Percentiles rank a stretch among this genome's conserved stretches.
Evolutionary conservation across 2,797 vertebrate species (phyloP).

Genomic region (Rhadinocentrus ornatus): DNA sequence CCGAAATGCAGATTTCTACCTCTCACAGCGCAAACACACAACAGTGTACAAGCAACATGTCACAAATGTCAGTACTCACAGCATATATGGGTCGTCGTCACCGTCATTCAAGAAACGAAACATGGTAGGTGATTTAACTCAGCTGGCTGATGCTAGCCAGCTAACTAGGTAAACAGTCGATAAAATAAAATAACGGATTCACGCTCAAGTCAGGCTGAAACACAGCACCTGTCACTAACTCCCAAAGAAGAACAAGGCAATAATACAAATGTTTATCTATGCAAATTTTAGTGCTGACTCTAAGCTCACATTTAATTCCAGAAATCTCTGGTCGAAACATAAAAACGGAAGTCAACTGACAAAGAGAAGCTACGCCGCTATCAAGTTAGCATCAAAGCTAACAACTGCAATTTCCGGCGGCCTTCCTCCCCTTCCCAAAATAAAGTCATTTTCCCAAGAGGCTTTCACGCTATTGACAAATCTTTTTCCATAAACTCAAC

Average conservation of each 20-base stretch:
- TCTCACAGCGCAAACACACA: not conserved
- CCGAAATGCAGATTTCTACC: not conserved
- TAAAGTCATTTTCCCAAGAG: conserved; percentile 35
- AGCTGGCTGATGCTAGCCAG: conserved; percentile 82
- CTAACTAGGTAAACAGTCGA: conserved; percentile 76
- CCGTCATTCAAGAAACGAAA: conserved; percentile 86
- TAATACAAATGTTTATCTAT: conserved; percentile 2
- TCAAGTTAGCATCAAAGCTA: conserved; percentile 44
- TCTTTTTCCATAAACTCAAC: no score
- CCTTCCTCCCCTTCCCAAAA: conserved; percentile 36
- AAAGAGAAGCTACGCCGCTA: conserved; percentile 79
- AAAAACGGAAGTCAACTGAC: conserved; percentile 85
- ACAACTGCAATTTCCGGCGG: conserved; percentile 29
- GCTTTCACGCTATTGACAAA: not conserved
- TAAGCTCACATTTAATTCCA: conserved; percentile 66
- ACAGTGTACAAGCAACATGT: not conserved
- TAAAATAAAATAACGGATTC: conserved; percentile 43
- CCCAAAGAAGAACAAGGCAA: not conserved
- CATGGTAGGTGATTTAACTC: conserved; percentile 79
- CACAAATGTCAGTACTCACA: conserved; percentile 78
- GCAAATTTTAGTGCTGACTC: conserved; percentile 10
- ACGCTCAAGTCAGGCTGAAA: conserved; percentile 28
- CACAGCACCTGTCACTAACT: not conserved
- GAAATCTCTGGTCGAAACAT: conserved; percentile 75
- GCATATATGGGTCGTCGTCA: conserved; percentile 86